Evolutionary conservation across 2,797 vertebrate species (phyloP), one percentile per base, ranked within the genome.

Genomic region (Acrocephalus scirpaceus): DNA sequence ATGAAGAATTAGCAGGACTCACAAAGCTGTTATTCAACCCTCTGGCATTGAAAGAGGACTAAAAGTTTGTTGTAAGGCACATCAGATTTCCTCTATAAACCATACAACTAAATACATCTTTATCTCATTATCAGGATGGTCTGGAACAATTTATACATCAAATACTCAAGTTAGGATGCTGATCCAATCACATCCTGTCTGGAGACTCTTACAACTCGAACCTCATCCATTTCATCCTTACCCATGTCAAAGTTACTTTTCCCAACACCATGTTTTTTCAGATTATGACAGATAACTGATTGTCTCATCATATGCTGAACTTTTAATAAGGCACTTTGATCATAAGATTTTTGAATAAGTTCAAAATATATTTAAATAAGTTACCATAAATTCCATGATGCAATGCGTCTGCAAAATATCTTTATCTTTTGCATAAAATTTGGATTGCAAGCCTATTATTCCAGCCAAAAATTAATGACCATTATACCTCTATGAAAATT

Each of bases 401-500:
- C 18, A 32, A 23, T 30, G 11, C 0, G 0, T 27, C 40, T 60
- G 30, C 9, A 30, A 30, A 75, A 50, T 26, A 30, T 29, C 10
- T 11, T 86, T 29, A 30, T 50, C 50, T 57, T 85, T 77, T 73
- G 26, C 11, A 57, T 58, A 62, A 79, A 62, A 58, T 80, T 65
- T 73, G 22, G 9, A 44, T 75, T 79, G 2, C 1, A 6, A 70
- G 5, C 17, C 3, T 54, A 15, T 58, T 73, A 42, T 27, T 76
- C 30, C 21, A 62, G 23, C 16, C 3, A 84, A 77, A 90, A 86
- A 40, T 17, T 76, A 77, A 45, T 13, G 21, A 45, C 7, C 8
- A 8, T 75, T 88, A 14, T 36, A 45, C 23, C 1, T 36, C 8
- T 26, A 66, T 56, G 38, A 22, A 64, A 56, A 72, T 67, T 21